A percentile compares a stretch with the other conserved stretches of the same genome.
These are phyloP conservation scores for Eutolmus rufibarbis DNA, from an alignment of 2,888 invertebrate genomes.

Conservation along the genomic window DNA sequence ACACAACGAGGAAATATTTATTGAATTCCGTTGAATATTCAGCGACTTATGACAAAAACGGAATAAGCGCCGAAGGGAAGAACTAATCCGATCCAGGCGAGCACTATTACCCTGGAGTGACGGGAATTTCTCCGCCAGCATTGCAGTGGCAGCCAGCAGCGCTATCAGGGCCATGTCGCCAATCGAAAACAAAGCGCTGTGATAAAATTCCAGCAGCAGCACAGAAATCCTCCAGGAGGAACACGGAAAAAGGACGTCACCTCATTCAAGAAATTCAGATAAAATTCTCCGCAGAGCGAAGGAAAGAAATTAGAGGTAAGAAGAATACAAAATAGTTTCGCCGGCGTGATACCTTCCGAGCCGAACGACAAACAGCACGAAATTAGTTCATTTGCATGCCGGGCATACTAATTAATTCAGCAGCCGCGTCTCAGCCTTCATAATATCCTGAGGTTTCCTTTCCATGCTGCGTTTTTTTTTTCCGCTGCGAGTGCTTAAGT, in stretches of 20 bases:
- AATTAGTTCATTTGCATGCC: slow-evolving; percentile 32
- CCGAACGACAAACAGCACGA: slow-evolving; percentile 22
- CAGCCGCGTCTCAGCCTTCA: not conserved
- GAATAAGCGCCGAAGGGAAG: not conserved
- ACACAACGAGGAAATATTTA: not conserved
- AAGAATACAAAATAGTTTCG: slow-evolving; percentile 25
- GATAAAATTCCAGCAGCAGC: slow-evolving; percentile 13
- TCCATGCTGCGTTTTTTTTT: not conserved
- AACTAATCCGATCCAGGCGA: not conserved
- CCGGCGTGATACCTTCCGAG: not conserved
- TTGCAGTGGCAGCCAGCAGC: not conserved
- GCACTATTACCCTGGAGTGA: not conserved
- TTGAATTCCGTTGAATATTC: not conserved
- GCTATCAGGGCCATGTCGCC: not conserved
- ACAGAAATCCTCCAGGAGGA: not conserved
- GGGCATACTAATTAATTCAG: slow-evolving; percentile 21
- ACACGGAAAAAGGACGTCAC: not conserved
- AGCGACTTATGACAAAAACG: not conserved
- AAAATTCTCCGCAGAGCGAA: not conserved
- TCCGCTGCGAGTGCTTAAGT: not conserved
- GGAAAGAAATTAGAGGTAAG: slow-evolving; percentile 12
- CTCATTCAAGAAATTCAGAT: slow-evolving; percentile 13
- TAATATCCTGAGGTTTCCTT: not conserved
- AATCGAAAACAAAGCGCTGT: slow-evolving; percentile 7
- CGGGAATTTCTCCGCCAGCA: not conserved